Base-by-base conservation (phyloP, 1,140 invertebrate genomes). In the Drosophila sp. region DNA sequence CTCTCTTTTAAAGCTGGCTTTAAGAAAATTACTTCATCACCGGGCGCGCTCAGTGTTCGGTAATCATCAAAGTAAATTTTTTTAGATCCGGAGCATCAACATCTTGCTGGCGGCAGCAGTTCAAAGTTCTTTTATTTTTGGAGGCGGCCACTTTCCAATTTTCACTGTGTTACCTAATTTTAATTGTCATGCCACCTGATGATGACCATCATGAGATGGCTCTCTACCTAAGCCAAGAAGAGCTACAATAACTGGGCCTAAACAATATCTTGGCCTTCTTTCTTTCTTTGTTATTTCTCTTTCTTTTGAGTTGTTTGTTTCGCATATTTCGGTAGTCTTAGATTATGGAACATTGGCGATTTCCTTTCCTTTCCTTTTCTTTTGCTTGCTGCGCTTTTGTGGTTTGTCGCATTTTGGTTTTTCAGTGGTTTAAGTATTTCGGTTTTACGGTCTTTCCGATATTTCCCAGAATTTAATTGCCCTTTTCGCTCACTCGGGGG, bases 161-260 rank as follows among this genome's bases (percentile, higher is more conserved):
- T 87, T 84, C 76, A 83, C 62, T 57, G 83, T 89, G 83, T 87
- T 89, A 84, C 84, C 84, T 90, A 81, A 83, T 90, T 90, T 90
- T 84, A 90, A 90, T 87, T 90, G 87, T 90, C 87, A 90, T 90
- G 87, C 87, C 87, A 90, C 87, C 87, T 90, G 87, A 90, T 90
- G 87, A 85, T 44, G 55, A 41, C 35, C 44, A 50, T 27, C 44
- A 50, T 76, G 72, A 72, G 44, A 7, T 47, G 44, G 17, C 44
- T n/a, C 44, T 47, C 76, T 76, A 72, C 75, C 75, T 81, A 76
- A 44, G 10, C 10, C 60, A 23, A 47, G 5, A 23, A 30, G 23
- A 47, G 60, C 66, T 60, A 17, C 57, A 56, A 50, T 57, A 54
- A 58, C 44, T 47, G 10, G 35, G 32, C 44, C 50, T 41, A 41